Evolutionary conservation across 2,113 vertebrate species (phyloP), one percentile per base, ranked within the genome.

Genomic region (Corynorhinus townsendii): DNA sequence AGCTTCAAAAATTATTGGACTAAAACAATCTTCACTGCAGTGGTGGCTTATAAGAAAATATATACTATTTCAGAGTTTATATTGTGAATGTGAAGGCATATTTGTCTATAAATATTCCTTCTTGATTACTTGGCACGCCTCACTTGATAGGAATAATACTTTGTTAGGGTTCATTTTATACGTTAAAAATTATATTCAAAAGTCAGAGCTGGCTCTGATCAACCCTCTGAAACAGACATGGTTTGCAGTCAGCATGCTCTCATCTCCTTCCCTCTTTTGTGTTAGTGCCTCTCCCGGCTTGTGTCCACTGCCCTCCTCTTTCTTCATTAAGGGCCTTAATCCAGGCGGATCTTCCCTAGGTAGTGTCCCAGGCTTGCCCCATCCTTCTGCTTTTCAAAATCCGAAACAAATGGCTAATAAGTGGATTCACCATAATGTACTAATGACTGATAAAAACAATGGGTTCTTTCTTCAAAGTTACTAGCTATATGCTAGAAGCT

Each of bases 391-490:
- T 82, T 87, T 86, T 91, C 84, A 82, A 94, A 90, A 85, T 71
- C 87, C 24, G 95, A 84, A 94, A 90, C 83, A 49, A 77, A 86
- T 28, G 81, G 17, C 80, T 93, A 43, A 89, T 40, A 81, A 49
- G 81, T 52, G n/a, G 45, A 72, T 76, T 68, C 59, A 62, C 49
- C 2, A 11, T 91, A 33, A 76, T 10, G 43, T 62, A 68, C 19
- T 71, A 85, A 89, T 82, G 86, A 86, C 82, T 26, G 56, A 81
- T 75, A 43, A 79, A 19, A 81, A 89, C n/a, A 79, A 17, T 2
- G 15, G 35, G 28, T 45, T 76, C 24, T 84, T 80, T 56, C 45
- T 81, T 93, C 81, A 68, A 22, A 77, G 75, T 90, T 75, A 26
- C 62, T 24, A 69, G 72, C 62, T 87, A 11, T 85, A 62, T 68